A percentile compares a stretch with the other conserved stretches of the same genome.
phyloP scores from a whole-genome alignment of 1,140 invertebrate species.

The Panulirus ornatus region DNA sequence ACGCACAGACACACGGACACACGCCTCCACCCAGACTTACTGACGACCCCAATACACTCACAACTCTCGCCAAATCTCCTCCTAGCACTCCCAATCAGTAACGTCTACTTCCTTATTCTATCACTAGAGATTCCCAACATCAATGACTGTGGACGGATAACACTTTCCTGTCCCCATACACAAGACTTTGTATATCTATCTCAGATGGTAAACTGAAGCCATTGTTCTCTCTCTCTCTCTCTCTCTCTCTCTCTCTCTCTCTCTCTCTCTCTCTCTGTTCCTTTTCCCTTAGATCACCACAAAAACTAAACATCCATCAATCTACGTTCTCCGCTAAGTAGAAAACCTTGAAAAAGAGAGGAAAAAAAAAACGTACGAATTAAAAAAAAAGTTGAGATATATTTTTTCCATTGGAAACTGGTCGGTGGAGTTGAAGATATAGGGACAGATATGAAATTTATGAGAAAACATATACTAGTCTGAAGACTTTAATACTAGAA shows the following conservation, averaged over 20 bases:
- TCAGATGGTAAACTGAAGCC: too few relatives aligned
- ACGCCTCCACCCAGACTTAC: too few relatives aligned
- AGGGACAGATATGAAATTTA: too few relatives aligned
- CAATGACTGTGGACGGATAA: constrained; percentile 15
- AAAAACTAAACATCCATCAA: neutral
- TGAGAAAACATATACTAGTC: neutral
- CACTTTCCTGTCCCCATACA: neutral
- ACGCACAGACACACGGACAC: too few relatives aligned
- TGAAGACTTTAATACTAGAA: neutral
- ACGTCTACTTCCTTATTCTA: neutral
- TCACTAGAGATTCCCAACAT: neutral
- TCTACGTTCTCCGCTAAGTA: too few relatives aligned
- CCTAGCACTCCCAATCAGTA: neutral
- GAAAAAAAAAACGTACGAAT: too few relatives aligned
- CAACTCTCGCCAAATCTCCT: neutral
- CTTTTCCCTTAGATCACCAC: neutral
- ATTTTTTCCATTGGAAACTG: too few relatives aligned
- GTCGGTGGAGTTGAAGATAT: too few relatives aligned
- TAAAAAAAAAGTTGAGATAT: too few relatives aligned
- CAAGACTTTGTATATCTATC: neutral
- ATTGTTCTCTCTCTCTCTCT: neutral
- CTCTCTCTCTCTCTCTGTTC: neutral
- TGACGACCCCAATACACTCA: too few relatives aligned
- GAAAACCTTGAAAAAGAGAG: too few relatives aligned
- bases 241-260: neutral